Percentiles rank a stretch among this genome's conserved stretches.
phyloP scores from a whole-genome alignment of 2,888 invertebrate genomes.

The Idaea dimidiata region DNA sequence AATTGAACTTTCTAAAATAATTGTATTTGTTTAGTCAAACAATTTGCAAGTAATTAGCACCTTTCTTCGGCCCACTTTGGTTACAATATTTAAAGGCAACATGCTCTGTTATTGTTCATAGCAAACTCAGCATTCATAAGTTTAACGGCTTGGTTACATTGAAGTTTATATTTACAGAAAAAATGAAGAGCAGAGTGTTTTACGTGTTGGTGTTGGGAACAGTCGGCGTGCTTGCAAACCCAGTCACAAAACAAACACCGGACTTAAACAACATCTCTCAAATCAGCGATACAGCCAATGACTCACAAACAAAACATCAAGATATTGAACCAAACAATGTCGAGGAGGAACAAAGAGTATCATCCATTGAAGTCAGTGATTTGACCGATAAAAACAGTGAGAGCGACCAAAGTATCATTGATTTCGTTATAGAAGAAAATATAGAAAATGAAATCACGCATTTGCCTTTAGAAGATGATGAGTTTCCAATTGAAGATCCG shows the following conservation, averaged over 20 bases:
- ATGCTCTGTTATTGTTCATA: conserved; percentile 23
- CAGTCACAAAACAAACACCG: conserved; percentile 43
- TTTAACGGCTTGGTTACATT: not conserved
- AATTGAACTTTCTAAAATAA: conserved; percentile 22
- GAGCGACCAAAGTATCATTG: conserved; percentile 27
- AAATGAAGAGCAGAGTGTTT: conserved; percentile 53
- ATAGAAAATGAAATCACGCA: conserved; percentile 35
- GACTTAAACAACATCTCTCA: conserved; percentile 35
- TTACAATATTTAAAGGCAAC: conserved; percentile 52
- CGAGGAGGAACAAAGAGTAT: conserved; percentile 40
- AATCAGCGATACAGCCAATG: conserved; percentile 32
- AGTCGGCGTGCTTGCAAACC: conserved; percentile 42
- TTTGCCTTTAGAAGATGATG: conserved; percentile 6
- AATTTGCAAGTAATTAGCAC: conserved; percentile 30
- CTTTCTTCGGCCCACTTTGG: conserved; percentile 66
- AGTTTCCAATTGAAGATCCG: conserved; percentile 29
- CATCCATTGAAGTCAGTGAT: conserved; percentile 30
- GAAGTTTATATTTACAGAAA: conserved; percentile 47
- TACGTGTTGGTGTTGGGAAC: conserved; percentile 48
- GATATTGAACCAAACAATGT: conserved; percentile 40
- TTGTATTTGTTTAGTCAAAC: conserved; percentile 22
- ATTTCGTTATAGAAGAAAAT: conserved; percentile 26
- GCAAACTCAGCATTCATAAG: conserved; percentile 13
- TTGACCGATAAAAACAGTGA: conserved; percentile 17
- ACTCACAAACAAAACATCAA: conserved; percentile 40